Conservation (phyloP, 2,113 vertebrate species). For the Chiloscyllium plagiosum region DNA sequence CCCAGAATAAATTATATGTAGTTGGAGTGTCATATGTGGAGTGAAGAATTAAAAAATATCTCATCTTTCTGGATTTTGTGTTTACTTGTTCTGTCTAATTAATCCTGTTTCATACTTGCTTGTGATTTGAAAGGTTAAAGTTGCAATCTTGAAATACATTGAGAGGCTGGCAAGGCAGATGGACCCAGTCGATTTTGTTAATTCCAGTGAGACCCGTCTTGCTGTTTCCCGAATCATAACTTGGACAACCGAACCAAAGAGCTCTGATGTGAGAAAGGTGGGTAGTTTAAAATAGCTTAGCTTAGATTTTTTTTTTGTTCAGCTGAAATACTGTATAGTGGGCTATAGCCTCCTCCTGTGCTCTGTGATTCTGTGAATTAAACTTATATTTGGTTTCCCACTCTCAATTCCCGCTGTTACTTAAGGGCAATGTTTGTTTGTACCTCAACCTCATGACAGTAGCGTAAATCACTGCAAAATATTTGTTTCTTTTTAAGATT, state of each 20-base stretch:
- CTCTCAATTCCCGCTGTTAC: neutral
- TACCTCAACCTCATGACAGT: neutral
- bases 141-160: conserved; percentile 94
- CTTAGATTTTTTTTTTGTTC: too few species aligned
- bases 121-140: conserved; percentile 73
- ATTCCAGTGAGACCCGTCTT: conserved; percentile 93
- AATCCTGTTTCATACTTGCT: neutral
- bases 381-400: neutral
- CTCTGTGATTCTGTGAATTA: neutral
- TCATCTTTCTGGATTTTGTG: neutral
- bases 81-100: neutral
- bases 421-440: neutral
- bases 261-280: conserved; percentile 97
- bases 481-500: neutral
- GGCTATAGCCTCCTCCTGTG: neutral
- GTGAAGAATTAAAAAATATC: neutral
- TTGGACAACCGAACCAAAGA: conserved; percentile 98
- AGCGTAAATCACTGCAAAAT: neutral
- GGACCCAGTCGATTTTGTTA: conserved; percentile 94
- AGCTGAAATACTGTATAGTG: neutral
- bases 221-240: conserved; percentile 98
- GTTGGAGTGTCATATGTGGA: neutral
- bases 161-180: conserved; percentile 90
- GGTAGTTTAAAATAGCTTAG: conserved; percentile 34
- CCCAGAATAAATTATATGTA: neutral